Percentiles rank a stretch among this genome's conserved stretches.
These are phyloP conservation scores for Tringa solitaria DNA, from an alignment of 2,113 vertebrate species.

Conservation along the genomic window DNA sequence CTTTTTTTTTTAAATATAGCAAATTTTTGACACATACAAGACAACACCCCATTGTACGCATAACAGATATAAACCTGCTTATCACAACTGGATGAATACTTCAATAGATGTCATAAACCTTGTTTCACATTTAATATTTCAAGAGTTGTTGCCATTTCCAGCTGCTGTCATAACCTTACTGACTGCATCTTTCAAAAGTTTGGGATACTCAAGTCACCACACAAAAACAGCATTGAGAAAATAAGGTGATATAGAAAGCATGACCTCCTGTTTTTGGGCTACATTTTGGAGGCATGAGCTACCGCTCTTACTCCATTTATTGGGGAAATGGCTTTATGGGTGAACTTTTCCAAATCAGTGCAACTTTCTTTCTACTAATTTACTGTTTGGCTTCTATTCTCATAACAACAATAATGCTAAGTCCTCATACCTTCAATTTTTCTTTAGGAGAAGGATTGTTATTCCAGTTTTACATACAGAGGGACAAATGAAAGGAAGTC, in stretches of 20 bases:
- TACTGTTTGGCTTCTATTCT: neutral
- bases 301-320: neutral
- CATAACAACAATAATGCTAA: neutral
- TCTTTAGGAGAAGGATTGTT: neutral
- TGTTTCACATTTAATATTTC: neutral
- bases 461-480: neutral
- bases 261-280: neutral
- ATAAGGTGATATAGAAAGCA: neutral
- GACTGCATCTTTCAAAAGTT: neutral
- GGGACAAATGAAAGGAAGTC: neutral
- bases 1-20: neutral
- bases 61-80: neutral
- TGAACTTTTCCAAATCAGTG: neutral
- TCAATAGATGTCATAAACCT: neutral
- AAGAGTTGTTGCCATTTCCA: neutral
- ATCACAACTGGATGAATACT: neutral
- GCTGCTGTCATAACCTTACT: neutral
- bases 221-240: neutral
- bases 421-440: neutral
- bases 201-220: neutral
- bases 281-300: neutral
- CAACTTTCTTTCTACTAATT: neutral
- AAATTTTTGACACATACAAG: neutral
- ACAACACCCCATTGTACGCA: neutral
- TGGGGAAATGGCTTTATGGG: neutral